Percentiles rank a stretch among this genome's conserved stretches.
These are phyloP conservation scores for Sceloporus undulatus DNA, from an alignment of 2,113 vertebrate genomes.

Conservation along the genomic window DNA sequence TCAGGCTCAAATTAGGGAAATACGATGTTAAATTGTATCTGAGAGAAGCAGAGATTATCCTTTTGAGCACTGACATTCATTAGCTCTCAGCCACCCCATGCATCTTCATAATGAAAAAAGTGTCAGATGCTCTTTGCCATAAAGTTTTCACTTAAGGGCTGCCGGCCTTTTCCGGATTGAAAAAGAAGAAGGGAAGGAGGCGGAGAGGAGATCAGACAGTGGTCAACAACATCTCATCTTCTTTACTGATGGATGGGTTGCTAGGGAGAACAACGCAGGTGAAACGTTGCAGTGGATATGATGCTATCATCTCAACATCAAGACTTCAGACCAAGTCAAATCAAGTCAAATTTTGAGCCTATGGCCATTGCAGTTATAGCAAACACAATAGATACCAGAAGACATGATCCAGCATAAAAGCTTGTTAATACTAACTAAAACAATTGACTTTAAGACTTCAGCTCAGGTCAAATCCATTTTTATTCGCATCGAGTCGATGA, in stretches of 20 bases:
- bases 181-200: neutral
- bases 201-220: neutral
- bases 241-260: conserved; percentile 14
- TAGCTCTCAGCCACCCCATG: conserved; percentile 78
- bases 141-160: conserved; percentile 73
- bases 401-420: too few relatives aligned
- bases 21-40: conserved; percentile 84
- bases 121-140: conserved; percentile 67
- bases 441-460: too few relatives aligned
- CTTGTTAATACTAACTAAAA: too few relatives aligned
- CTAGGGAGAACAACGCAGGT: conserved; percentile 40
- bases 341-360: too few relatives aligned
- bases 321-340: too few relatives aligned
- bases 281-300: neutral
- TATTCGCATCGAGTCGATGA: too few relatives aligned
- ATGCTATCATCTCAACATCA: too few relatives aligned
- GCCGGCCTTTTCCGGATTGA: conserved; percentile 44
- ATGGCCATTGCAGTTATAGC: too few relatives aligned
- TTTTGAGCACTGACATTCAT: conserved; percentile 79
- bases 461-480: too few relatives aligned
- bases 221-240: conserved; percentile 12
- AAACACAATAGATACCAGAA: too few relatives aligned
- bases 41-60: conserved; percentile 82
- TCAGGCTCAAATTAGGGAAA: conserved; percentile 86
- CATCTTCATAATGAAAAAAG: conserved; percentile 77